phyloP scores from a whole-genome alignment of 2,797 vertebrate species.

The Myripristis jacobus region DNA sequence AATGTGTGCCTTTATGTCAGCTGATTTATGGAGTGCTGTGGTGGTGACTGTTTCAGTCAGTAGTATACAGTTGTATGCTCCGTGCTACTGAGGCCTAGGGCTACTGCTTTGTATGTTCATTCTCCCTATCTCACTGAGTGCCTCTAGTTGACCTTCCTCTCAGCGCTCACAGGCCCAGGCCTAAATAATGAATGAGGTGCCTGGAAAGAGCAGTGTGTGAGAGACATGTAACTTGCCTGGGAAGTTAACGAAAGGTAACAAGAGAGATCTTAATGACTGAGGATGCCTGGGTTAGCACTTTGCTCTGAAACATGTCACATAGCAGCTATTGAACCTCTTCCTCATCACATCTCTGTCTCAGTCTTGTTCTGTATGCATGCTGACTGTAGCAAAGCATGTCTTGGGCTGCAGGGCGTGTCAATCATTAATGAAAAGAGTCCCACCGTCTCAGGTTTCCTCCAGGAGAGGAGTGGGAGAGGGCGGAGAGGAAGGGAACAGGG shows the following conservation, averaged over 20 bases:
- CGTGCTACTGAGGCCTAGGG: conserved; percentile 27
- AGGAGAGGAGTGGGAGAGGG: conserved; percentile 67
- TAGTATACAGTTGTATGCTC: conserved; percentile 3
- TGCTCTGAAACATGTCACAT: conserved; percentile 24
- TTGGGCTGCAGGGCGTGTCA: conserved; percentile 69
- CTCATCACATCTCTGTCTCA: neutral
- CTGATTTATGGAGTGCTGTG: conserved; percentile 27
- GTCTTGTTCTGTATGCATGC: neutral
- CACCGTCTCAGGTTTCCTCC: conserved; percentile 77
- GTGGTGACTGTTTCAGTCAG: conserved; percentile 2
- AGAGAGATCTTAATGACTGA: conserved; percentile 31
- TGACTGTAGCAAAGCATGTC: conserved; percentile 28
- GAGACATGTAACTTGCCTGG: conserved; percentile 46
- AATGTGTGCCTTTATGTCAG: conserved; percentile 12
- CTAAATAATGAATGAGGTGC: conserved; percentile 83
- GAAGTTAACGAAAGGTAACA: conserved; percentile 52
- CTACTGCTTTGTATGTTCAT: conserved; percentile 56
- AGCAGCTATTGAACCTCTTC: neutral
- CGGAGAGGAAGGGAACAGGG: conserved; percentile 51
- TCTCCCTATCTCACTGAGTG: conserved; percentile 73
- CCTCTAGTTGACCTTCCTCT: conserved; percentile 80
- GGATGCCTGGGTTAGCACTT: conserved; percentile 31
- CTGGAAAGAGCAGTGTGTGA: conserved; percentile 57
- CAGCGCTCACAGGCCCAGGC: conserved; percentile 63
- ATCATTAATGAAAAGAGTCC: conserved; percentile 84